A percentile compares a stretch with the other conserved stretches of the same genome.
phyloP scores from a whole-genome alignment of 2,888 invertebrate genomes.

The Hemaris fuciformis region DNA sequence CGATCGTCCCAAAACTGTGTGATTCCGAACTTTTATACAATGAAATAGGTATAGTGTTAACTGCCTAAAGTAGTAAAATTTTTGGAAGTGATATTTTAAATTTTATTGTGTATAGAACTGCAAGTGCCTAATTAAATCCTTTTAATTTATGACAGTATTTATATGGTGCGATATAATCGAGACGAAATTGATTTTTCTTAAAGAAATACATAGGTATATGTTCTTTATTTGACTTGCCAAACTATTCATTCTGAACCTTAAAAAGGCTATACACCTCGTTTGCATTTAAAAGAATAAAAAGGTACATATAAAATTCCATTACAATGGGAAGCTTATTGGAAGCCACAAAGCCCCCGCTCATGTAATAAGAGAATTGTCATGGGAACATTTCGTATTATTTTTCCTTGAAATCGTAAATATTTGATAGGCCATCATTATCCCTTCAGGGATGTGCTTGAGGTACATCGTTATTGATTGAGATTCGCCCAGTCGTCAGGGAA shows the following conservation, averaged over 20 bases:
- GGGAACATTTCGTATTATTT: conserved; percentile 12
- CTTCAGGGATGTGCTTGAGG: conserved; percentile 24
- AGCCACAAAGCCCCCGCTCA: neutral
- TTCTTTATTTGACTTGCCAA: neutral
- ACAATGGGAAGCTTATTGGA: neutral
- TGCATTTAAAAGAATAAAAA: neutral
- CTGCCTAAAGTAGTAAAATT: too few relatives aligned
- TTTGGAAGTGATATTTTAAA: too few relatives aligned
- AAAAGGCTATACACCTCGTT: neutral
- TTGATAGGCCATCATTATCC: conserved; percentile 28
- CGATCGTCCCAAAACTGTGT: too few relatives aligned
- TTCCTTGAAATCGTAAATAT: conserved; percentile 27
- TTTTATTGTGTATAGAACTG: too few relatives aligned
- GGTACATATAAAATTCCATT: neutral
- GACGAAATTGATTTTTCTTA: too few relatives aligned
- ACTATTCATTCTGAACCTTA: neutral
- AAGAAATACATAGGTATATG: too few relatives aligned
- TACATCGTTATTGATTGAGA: conserved; percentile 27
- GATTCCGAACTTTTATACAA: too few relatives aligned
- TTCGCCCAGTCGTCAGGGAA: conserved; percentile 16
- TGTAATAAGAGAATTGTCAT: conserved; percentile 9
- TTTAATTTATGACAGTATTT: too few relatives aligned
- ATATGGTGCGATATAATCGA: too few relatives aligned
- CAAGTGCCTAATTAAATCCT: too few relatives aligned
- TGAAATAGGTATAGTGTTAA: too few relatives aligned